Evolutionary conservation across 2,888 invertebrate genomes (phyloP).

Genomic region (Chromoteleia sp.): DNA sequence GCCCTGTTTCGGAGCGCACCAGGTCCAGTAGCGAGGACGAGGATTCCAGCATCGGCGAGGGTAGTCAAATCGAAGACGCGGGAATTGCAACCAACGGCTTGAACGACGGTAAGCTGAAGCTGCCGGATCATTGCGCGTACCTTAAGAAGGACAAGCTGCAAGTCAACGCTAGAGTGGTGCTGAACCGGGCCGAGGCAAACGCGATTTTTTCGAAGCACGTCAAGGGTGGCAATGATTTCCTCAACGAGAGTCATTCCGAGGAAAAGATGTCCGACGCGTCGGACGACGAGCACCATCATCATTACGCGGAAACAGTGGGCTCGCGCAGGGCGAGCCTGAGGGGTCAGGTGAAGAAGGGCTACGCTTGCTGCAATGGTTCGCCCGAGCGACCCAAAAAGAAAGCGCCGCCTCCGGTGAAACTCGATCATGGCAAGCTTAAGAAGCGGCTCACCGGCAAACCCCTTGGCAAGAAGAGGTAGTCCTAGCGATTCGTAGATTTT

Average conservation of each 20-base stretch:
- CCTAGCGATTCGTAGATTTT: constrained; percentile 75
- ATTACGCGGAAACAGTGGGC: constrained; percentile 78
- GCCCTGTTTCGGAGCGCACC: constrained; percentile 81
- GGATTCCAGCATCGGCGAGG: constrained; percentile 78
- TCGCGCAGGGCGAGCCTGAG: constrained; percentile 85
- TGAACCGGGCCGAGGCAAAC: constrained; percentile 79
- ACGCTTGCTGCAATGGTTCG: constrained; percentile 87
- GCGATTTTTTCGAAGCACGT: constrained; percentile 76
- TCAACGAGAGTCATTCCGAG: constrained; percentile 76
- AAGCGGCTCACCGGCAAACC: constrained; percentile 79
- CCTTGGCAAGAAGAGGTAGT: constrained; percentile 83
- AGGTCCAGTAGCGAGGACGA: constrained; percentile 80
- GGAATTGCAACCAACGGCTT: constrained; percentile 77
- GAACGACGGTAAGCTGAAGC: constrained; percentile 74
- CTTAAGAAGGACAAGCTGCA: constrained; percentile 79
- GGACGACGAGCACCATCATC: constrained; percentile 80
- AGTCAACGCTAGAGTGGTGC: constrained; percentile 78
- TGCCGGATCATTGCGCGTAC: constrained; percentile 75
- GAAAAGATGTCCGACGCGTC: constrained; percentile 80
- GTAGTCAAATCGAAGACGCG: constrained; percentile 78
- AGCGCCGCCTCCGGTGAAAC: constrained; percentile 72
- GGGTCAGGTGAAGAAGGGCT: constrained; percentile 87
- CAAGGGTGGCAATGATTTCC: constrained; percentile 73
- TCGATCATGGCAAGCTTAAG: constrained; percentile 79
- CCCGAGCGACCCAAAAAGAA: constrained; percentile 86